Evolutionary conservation across 2,113 vertebrate species (phyloP), one percentile per base, ranked within the genome.

Genomic region (Phalacrocorax aristotelis): DNA sequence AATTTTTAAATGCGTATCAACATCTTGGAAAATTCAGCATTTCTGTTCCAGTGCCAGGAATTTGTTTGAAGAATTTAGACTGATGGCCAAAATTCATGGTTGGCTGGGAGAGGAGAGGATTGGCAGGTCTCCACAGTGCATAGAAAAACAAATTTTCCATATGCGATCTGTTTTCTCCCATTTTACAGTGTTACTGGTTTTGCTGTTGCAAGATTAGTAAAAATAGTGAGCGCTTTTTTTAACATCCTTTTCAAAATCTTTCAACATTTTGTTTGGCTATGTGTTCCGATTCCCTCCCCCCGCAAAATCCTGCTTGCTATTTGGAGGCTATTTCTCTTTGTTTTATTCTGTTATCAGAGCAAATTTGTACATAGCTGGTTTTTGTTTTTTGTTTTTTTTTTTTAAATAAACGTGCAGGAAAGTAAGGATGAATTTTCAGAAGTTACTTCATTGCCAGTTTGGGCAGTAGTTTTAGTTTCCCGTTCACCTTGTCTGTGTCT

Each of bases 161-260:
- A 84, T 91, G 94, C 94, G 93, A 72, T 95, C 96, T 96, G 91
- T 93, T 96, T 96, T 94, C 93, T 85, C 58, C 89, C 83, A 55
- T 95, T 91, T 93, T 64, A 89, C 78, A 77, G 78, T 83, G 83
- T 83, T 78, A 51, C 48, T 7, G 8, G 54, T 44, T 94, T 91
- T 96, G 57, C 81, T 97, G 77, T 82, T 92, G 62, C 3, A 13
- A 93, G 65, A 72, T 91, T 16, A 92, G 61, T 85, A 55, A 95
- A 95, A 85, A 90, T 93, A 85, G 66, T 61, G 36, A 68, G 57
- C 68, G 57, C 7, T 65, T 91, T 94, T 96, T 96, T n/a, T 58
- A 91, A 61, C 62, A 91, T 80, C 52, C 54, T 85, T 87, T 85
- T 83, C 48, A 87, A 84, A 89, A 83, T 84, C 65, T 94, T 70